phyloP scores from a whole-genome alignment of 1,140 invertebrate genomes.

The Ridgeia piscesae region DNA sequence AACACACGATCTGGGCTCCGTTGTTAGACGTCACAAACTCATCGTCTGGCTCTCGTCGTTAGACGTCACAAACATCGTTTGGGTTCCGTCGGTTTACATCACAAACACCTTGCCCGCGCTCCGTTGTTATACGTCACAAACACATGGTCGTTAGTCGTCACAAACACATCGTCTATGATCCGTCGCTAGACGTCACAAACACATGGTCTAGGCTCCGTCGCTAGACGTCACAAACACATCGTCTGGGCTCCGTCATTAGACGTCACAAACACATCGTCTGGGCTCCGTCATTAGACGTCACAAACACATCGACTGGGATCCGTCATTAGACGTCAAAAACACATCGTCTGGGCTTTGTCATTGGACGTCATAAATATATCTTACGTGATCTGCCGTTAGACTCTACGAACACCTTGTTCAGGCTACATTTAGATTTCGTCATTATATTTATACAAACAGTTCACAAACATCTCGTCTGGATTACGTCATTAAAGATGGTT shows the following conservation, averaged over 20 bases:
- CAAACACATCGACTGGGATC: not conserved
- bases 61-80: not conserved
- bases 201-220: not conserved
- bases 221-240: not conserved
- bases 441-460: no score
- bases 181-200: not conserved
- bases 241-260: not conserved
- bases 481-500: no score
- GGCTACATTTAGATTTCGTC: no score
- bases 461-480: no score
- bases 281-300: not conserved
- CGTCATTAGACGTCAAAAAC: not conserved
- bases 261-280: no score
- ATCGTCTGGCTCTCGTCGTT: not conserved
- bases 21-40: not conserved
- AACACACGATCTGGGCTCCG: not conserved
- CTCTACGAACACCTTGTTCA: no score
- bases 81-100: not conserved
- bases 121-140: not conserved
- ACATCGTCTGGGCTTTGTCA: no score
- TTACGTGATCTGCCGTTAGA: no score
- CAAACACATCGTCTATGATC: not conserved
- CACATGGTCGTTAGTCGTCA: not conserved
- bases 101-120: not conserved
- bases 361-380: no score